A percentile compares a stretch with the other conserved stretches of the same genome.
These are phyloP conservation scores for Acrocephalus arundinaceus DNA, from an alignment of 2,113 vertebrate species.

Conservation along the genomic window DNA sequence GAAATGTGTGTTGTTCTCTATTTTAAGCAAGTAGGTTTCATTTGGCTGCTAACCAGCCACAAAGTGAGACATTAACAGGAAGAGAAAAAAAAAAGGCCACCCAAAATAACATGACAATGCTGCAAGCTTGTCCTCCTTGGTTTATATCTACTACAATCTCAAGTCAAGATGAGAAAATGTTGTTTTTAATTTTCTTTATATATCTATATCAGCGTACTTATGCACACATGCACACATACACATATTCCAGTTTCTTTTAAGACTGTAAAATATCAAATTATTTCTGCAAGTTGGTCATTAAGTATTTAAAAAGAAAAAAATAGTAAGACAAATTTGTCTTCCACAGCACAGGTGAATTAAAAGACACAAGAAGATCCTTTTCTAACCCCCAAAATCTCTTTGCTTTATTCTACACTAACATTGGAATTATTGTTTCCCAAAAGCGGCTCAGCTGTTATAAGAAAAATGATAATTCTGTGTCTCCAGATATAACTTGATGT, in stretches of 20 bases:
- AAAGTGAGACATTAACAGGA: background rate
- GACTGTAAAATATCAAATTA: background rate
- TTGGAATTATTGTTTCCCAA: background rate
- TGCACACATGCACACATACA: background rate
- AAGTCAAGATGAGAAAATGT: background rate
- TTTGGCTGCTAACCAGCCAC: background rate
- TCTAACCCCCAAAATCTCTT: background rate
- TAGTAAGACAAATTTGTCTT: background rate
- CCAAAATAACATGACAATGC: background rate
- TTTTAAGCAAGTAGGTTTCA: background rate
- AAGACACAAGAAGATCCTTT: background rate
- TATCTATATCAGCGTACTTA: background rate
- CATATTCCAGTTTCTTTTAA: background rate
- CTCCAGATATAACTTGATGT: background rate
- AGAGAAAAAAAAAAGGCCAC: background rate
- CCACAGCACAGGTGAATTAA: background rate
- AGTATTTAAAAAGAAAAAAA: background rate
- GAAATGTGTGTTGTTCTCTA: background rate
- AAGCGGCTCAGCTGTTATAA: background rate
- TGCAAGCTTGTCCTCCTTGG: background rate
- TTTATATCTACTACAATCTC: background rate
- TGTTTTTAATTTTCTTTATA: background rate
- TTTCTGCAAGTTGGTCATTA: background rate
- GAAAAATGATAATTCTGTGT: background rate
- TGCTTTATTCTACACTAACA: background rate